Conservation (phyloP, 2,113 vertebrate genomes). For the Serinus canaria region DNA sequence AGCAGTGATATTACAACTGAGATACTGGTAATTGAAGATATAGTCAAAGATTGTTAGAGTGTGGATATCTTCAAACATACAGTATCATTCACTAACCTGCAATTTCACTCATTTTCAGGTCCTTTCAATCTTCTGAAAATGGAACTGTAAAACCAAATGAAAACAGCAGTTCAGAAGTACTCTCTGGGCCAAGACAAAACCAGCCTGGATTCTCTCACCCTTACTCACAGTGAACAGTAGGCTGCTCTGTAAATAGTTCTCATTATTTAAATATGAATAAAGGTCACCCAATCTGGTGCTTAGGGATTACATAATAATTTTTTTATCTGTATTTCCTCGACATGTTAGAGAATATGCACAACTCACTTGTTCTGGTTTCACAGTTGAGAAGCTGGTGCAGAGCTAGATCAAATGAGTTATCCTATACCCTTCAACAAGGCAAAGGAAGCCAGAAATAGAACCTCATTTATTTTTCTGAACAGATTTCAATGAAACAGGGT, state of each 20-base stretch:
- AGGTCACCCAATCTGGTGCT: not conserved
- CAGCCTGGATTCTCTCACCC: slow-evolving; percentile 7
- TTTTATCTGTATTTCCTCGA: not conserved
- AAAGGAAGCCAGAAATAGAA: not conserved
- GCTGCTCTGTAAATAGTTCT: not conserved
- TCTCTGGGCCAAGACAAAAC: not conserved
- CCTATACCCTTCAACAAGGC: not conserved
- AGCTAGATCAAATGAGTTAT: not conserved
- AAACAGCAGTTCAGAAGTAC: not conserved
- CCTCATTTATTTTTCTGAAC: not conserved
- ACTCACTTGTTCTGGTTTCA: not conserved
- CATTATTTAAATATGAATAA: slow-evolving; percentile 10
- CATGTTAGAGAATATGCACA: not conserved
- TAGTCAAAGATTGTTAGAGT: not conserved
- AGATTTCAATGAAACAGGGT: not conserved
- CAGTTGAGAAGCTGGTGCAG: not conserved
- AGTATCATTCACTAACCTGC: not conserved
- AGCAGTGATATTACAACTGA: slow-evolving; percentile 46
- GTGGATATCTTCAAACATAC: not conserved
- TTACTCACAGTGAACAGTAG: not conserved
- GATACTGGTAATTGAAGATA: slow-evolving; percentile 37
- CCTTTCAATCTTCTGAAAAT: not conserved
- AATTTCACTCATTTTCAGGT: not conserved
- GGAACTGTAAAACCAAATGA: not conserved
- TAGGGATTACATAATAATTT: not conserved